Conservation (phyloP, 2,797 vertebrate genomes). For the Remorina albescens region DNA sequence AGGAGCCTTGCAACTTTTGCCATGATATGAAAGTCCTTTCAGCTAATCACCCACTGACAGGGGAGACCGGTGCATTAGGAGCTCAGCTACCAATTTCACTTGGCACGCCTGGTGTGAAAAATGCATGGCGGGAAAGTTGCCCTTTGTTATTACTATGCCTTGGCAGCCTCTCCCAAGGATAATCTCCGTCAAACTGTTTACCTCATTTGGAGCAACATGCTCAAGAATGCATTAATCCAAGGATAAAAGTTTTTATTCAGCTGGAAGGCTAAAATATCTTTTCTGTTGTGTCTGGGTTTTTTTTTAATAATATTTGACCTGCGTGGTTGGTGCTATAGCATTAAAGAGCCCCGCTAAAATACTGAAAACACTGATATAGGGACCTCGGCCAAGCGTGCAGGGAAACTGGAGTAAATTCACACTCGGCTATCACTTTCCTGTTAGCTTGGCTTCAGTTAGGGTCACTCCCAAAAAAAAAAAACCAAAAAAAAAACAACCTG, state of each 20-base stretch:
- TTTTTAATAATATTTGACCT: conserved; percentile 8
- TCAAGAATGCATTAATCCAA: conserved; percentile 25
- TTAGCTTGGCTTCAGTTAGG: not conserved
- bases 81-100: conserved; percentile 74
- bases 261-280: conserved; percentile 10
- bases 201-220: conserved; percentile 46
- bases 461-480: not conserved
- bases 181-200: conserved; percentile 65
- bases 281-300: conserved; percentile 14
- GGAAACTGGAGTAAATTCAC: no score
- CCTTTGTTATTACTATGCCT: conserved; percentile 56
- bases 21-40: conserved; percentile 77
- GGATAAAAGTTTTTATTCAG: conserved; percentile 27
- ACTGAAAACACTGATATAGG: not conserved
- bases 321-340: not conserved
- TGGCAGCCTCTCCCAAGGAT: conserved; percentile 55
- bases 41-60: conserved; percentile 78
- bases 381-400: not conserved
- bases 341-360: not conserved
- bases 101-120: conserved; percentile 66
- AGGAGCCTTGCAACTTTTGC: conserved; percentile 77
- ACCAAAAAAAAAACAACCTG: not conserved
- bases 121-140: conserved; percentile 56
- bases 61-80: conserved; percentile 68
- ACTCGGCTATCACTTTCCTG: not conserved